Base-by-base conservation (phyloP, 2,797 vertebrate species). In the Hyperoplus lanceolatus region DNA sequence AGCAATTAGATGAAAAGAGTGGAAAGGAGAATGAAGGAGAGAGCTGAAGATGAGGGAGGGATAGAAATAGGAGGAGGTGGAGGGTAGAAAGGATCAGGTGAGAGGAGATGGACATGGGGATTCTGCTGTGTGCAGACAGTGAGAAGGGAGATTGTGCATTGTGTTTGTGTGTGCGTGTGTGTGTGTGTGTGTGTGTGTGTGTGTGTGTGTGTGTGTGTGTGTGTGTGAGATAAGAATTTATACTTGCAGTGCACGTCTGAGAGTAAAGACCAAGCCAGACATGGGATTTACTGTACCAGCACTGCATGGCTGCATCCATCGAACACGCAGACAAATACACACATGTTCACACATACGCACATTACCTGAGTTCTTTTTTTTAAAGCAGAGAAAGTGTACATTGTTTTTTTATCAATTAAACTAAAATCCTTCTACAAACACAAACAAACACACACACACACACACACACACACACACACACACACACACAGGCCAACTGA, bases 231-330 rank as follows among this genome's bases (percentile, higher is more conserved):
- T 86, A 73, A 69, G 70, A 84, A n/a, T 53, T 61, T 90, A 66
- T 81, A 81, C 67, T 93, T 93, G 90, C 89, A 79, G 76, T 62
- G 62, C 89, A 93, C 85, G 70, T 90, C 46, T 81, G 51, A 79
- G 63, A 84, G 82, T 83, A 82, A 89, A 79, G 70, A 85, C 73
- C 83, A 70, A 71, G 74, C 85, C 83, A 84, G 83, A 53, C 79
- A 77, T 62, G 81, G 88, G 90, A 88, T 93, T 94, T 90, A 82
- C 29, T 29, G 29, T 29, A 29, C 57, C 79, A 69, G 56, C 45
- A 38, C 39, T 75, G 87, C 88, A 87, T 80, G 85, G 75, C 70
- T 92, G 87, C 86, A 72, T 89, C 70, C 51, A 80, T 69, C 45
- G 54, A 72, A 76, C 64, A 67, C 56, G 75, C 16, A 58, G 57